Evolutionary conservation across 1,140 invertebrate species (phyloP), one percentile per base, ranked within the genome.

Genomic region (Nomia melanderi): DNA sequence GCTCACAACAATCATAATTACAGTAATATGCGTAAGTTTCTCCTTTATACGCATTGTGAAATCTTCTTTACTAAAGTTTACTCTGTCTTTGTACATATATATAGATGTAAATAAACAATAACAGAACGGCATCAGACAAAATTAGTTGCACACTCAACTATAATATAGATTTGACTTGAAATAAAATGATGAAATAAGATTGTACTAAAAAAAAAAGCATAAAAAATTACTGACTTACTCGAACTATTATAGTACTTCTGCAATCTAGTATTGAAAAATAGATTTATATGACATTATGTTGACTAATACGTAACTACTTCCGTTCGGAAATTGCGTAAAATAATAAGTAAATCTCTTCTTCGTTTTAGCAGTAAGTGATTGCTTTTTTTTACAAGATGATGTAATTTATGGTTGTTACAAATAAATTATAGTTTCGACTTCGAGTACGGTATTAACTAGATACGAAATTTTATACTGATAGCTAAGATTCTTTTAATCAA

Each of bases 41-140:
- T 53, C 39, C 70, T 73, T 54, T 53, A 36, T 50, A 53, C 8
- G 17, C 44, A 64, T n/a, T 29, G 7, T 20, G 53, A 39, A 6
- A 63, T 2, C 14, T 11, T 17, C n/a, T 47, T 17, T 44, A 54
- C 1, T 47, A 39, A 72, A 53, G 31, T 64, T 73, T 63, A 39
- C 14, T 60, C 14, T 25, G 59, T 29, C 44, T 36, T 29, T 73
- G 70, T 73, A 63, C 33, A 63, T 72, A 63, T 27, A 63, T 20
- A 53, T 73, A 63, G 17, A 53, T 53, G 41, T 71, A 36, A 50
- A 63, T 63, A 64, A 63, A 44, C 31, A 73, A 63, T 64, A 53
- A 70, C 59, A 33, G 17, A 54, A n/a, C 33, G 14, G 3, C 54
- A 6, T 20, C 25, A 69, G 27, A 56, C 11, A n/a, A 59, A 56